Conservation (phyloP, 1,140 invertebrate genomes). For the Tetranychus cinnabarinus region DNA sequence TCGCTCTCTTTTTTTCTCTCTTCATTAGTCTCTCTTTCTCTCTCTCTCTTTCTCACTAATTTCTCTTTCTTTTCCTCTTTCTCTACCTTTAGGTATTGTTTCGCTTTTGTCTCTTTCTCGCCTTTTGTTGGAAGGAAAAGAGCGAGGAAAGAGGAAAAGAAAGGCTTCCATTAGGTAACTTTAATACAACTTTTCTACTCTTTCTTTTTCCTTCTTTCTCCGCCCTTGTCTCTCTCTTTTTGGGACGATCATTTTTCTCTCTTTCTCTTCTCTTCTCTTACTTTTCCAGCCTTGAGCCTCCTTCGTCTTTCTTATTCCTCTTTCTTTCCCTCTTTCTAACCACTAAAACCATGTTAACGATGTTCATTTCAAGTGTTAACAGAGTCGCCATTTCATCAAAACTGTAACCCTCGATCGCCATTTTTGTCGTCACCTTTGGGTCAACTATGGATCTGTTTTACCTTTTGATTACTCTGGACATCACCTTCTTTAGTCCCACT, state of each 20-base stretch:
- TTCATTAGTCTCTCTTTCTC: not conserved
- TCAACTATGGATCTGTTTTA: no score
- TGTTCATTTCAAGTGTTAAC: no score
- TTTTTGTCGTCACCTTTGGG: no score
- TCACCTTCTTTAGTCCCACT: no score
- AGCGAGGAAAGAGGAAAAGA: not conserved
- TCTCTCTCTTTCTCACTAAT: not conserved
- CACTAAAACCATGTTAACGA: no score
- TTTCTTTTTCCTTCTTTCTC: not conserved
- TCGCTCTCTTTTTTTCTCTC: no score
- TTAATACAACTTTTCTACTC: not conserved
- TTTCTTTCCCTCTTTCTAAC: not conserved
- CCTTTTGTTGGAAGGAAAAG: not conserved
- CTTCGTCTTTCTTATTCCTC: not conserved
- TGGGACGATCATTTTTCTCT: no score
- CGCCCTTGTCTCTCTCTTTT: no score
- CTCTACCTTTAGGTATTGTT: not conserved
- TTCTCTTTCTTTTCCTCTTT: not conserved
- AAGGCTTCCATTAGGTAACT: not conserved
- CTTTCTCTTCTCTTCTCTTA: not conserved
- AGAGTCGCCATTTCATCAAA: no score
- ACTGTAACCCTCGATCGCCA: no score
- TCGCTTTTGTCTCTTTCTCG: conserved; percentile 24
- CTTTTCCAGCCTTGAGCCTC: not conserved
- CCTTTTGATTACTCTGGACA: no score